Evolutionary conservation across 2,888 invertebrate genomes (phyloP).

Genomic region (Lasioglossum calceatum): DNA sequence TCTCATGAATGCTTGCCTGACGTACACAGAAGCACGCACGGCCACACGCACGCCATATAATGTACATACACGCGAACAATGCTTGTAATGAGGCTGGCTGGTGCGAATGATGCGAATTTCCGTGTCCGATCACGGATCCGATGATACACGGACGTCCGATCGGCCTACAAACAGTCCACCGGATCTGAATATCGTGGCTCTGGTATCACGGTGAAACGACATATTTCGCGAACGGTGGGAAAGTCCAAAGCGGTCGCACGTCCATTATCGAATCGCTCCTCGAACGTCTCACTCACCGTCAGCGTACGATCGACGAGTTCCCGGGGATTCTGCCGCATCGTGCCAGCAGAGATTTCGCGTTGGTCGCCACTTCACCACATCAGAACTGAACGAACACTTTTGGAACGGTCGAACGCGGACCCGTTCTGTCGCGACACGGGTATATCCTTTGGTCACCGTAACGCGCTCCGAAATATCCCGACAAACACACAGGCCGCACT

Average conservation of each 20-base stretch:
- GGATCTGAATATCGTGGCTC: not conserved
- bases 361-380: conserved; percentile 56
- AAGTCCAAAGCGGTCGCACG: conserved; percentile 39
- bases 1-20: conserved; percentile 53
- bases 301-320: conserved; percentile 55
- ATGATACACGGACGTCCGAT: conserved; percentile 13
- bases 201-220: conserved; percentile 33
- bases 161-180: not conserved
- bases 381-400: conserved; percentile 48
- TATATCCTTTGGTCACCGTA: conserved; percentile 57
- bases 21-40: conserved; percentile 27
- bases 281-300: conserved; percentile 62
- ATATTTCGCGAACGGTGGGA: conserved; percentile 43
- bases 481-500: conserved; percentile 2
- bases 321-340: conserved; percentile 67
- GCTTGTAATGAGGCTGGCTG: conserved; percentile 36
- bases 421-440: conserved; percentile 64
- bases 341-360: conserved; percentile 66
- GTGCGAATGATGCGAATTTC: not conserved
- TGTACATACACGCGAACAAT: conserved; percentile 41
- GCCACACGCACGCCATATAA: conserved; percentile 1
- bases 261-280: conserved; percentile 17
- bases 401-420: conserved; percentile 61
- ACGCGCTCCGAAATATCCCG: conserved; percentile 41
- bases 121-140: conserved; percentile 8